Conservation (phyloP, 2,113 vertebrate genomes). For the Xiphophorus hellerii region DNA sequence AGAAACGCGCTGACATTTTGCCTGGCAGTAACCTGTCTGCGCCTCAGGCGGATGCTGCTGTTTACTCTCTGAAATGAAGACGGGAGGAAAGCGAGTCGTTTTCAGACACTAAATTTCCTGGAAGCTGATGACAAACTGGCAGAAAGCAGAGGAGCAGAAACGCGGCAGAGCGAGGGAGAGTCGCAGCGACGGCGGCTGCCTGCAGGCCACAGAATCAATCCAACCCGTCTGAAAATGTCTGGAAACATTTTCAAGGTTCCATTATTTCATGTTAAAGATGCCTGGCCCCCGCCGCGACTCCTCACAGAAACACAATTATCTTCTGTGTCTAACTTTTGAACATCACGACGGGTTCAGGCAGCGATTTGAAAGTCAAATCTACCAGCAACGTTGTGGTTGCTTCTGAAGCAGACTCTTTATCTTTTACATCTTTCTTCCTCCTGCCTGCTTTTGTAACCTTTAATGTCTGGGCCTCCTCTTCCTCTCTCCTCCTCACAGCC, state of each 20-base stretch:
- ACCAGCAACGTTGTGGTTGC: neutral
- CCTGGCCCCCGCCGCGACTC: neutral
- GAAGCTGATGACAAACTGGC: slow-evolving; percentile 9
- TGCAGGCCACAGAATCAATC: slow-evolving; percentile 23
- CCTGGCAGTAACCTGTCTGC: neutral
- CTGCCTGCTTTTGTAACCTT: slow-evolving; percentile 29
- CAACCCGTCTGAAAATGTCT: slow-evolving; percentile 2
- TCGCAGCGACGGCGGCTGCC: neutral
- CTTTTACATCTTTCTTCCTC: slow-evolving; percentile 2
- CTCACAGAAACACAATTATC: slow-evolving; percentile 16
- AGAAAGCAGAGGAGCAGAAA: neutral
- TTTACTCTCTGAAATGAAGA: neutral
- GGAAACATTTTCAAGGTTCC: neutral
- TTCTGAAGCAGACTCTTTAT: neutral
- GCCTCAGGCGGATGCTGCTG: neutral
- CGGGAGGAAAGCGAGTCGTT: neutral
- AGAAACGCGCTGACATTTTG: neutral
- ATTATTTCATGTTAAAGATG: slow-evolving; percentile 31
- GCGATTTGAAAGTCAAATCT: slow-evolving; percentile 2
- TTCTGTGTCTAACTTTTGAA: neutral
- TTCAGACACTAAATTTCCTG: neutral
- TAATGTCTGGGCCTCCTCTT: slow-evolving; percentile 11
- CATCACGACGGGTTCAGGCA: slow-evolving; percentile 3
- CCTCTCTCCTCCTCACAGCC: neutral
- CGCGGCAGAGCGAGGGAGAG: neutral